phyloP scores from a whole-genome alignment of 2,797 vertebrate genomes.

The Percopsis omiscomaycus region DNA sequence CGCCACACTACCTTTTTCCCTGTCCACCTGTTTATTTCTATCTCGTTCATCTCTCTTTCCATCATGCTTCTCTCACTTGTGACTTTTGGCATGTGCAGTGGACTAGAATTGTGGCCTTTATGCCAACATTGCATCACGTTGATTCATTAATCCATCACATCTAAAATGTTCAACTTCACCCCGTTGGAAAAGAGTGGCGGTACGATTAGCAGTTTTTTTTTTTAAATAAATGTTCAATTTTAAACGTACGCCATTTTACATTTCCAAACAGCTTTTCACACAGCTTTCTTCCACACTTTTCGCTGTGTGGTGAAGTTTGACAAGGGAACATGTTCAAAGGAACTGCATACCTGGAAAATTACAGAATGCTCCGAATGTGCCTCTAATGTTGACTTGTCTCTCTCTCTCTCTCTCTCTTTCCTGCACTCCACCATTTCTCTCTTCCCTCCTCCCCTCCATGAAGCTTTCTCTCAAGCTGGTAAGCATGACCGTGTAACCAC shows the following conservation, averaged over 20 bases:
- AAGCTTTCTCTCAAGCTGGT: constrained; percentile 89
- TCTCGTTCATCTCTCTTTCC: constrained; percentile 40
- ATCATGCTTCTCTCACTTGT: constrained; percentile 34
- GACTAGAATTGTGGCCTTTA: constrained; percentile 36
- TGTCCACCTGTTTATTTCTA: constrained; percentile 37
- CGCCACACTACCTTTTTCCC: constrained; percentile 26
- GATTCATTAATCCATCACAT: constrained; percentile 52
- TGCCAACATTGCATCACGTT: constrained; percentile 29
- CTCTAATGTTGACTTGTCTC: constrained; percentile 78
- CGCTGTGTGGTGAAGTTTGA: constrained; percentile 64
- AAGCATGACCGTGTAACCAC: constrained; percentile 78
- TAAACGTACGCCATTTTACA: background rate
- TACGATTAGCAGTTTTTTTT: background rate
- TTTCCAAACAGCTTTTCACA: background rate
- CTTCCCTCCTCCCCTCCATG: constrained; percentile 60
- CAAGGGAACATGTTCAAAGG: constrained; percentile 26
- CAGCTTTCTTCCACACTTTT: constrained; percentile 24
- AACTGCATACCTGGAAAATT: constrained; percentile 36
- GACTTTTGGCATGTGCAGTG: constrained; percentile 47
- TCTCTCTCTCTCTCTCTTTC: constrained; percentile 72
- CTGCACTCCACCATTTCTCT: constrained; percentile 62
- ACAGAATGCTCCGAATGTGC: constrained; percentile 41
- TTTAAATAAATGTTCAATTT: constrained; percentile 1
- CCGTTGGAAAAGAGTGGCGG: constrained; percentile 45
- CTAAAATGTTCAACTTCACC: constrained; percentile 67